A percentile compares a stretch with the other conserved stretches of the same genome.
These are phyloP conservation scores for Solea solea DNA, from an alignment of 2,113 vertebrate genomes.

Conservation along the genomic window DNA sequence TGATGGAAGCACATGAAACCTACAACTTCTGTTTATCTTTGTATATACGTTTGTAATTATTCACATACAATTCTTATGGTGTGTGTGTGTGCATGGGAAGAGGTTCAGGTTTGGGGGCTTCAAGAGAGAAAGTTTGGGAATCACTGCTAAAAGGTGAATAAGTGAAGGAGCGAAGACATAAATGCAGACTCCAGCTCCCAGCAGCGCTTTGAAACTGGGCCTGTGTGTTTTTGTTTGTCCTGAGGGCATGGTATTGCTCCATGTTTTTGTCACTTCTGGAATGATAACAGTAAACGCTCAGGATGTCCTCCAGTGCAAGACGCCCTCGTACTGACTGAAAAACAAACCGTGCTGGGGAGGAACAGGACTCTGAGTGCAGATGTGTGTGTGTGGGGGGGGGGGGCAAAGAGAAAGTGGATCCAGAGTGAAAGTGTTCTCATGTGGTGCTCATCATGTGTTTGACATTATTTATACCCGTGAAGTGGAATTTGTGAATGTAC, in stretches of 20 bases:
- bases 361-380: slow-evolving; percentile 37
- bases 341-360: slow-evolving; percentile 39
- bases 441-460: slow-evolving; percentile 34
- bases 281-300: slow-evolving; percentile 64
- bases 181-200: slow-evolving; percentile 17
- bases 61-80: not conserved
- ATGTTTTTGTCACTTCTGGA: slow-evolving; percentile 75
- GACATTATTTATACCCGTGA: slow-evolving; percentile 19
- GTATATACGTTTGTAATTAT: not conserved
- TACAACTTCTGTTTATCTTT: too few species aligned
- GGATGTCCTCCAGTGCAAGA: slow-evolving; percentile 48
- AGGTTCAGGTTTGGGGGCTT: too few species aligned
- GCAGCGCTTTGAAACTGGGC: slow-evolving; percentile 20
- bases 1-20: too few species aligned
- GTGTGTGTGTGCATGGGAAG: not conserved
- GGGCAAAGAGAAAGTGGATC: slow-evolving; percentile 15
- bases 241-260: slow-evolving; percentile 57
- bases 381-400: slow-evolving; percentile 6
- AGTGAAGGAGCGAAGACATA: not conserved
- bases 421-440: not conserved
- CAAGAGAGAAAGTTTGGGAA: too few species aligned
- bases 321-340: slow-evolving; percentile 51
- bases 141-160: not conserved
- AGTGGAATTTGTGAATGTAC: slow-evolving; percentile 35
- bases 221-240: slow-evolving; percentile 62